phyloP scores from a whole-genome alignment of 2,797 vertebrate species.

The Sebastes aleutianus region DNA sequence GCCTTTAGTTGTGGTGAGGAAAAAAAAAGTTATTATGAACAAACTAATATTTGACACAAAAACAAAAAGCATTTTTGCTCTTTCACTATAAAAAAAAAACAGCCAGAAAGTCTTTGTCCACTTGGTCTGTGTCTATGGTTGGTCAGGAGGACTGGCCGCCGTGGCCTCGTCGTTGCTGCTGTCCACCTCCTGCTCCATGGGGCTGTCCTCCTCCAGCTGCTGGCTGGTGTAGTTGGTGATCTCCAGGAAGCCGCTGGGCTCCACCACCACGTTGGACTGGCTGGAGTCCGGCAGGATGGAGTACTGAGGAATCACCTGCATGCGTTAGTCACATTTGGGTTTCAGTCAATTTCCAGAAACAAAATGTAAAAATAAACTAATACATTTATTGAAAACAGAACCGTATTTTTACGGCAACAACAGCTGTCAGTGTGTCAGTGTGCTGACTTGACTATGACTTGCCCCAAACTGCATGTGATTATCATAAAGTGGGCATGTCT shows the following conservation, averaged over 20 bases:
- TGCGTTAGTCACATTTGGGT: background rate
- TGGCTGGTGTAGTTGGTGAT: constrained; percentile 99
- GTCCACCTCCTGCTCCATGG: constrained; percentile 94
- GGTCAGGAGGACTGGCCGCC: constrained; percentile 56
- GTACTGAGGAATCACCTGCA: constrained; percentile 95
- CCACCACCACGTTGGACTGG: constrained; percentile 96
- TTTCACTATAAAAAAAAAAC: background rate
- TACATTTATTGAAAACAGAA: background rate
- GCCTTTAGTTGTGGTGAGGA: background rate
- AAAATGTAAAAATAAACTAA: too few species aligned
- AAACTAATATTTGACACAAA: constrained; percentile 50
- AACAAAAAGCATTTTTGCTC: background rate
- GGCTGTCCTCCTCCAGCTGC: constrained; percentile 93
- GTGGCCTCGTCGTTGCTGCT: constrained; percentile 85
- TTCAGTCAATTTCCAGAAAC: background rate
- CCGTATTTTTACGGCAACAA: background rate
- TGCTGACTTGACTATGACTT: too few species aligned
- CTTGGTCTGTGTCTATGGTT: constrained; percentile 32
- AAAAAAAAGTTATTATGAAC: constrained; percentile 13
- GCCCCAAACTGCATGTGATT: too few species aligned
- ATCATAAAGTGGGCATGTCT: too few species aligned
- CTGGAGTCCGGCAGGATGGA: constrained; percentile 97
- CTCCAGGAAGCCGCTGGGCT: constrained; percentile 97
- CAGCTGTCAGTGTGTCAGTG: too few species aligned
- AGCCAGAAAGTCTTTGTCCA: background rate